phyloP scores from a whole-genome alignment of 2,797 vertebrate species.

The Brotula barbata region DNA sequence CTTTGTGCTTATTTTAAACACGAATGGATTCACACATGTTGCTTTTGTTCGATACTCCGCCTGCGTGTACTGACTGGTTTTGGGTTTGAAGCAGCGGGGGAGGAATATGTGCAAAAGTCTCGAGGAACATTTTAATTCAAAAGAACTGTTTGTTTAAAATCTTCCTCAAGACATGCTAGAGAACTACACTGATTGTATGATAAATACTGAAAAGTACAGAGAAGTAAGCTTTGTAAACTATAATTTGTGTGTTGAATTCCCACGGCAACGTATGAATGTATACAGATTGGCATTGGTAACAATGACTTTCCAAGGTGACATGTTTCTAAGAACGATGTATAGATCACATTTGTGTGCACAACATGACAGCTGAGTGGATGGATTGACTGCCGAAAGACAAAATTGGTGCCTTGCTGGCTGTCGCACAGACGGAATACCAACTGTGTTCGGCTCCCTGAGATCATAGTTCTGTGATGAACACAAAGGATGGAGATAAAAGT shows the following conservation, averaged over 20 bases:
- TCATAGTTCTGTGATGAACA: slow-evolving; percentile 58
- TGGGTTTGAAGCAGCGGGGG: slow-evolving; percentile 7
- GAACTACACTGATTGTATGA: neutral
- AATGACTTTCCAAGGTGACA: slow-evolving; percentile 51
- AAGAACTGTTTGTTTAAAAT: too few relatives aligned
- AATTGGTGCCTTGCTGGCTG: slow-evolving; percentile 68
- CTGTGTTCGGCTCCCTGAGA: slow-evolving; percentile 57
- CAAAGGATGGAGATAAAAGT: slow-evolving; percentile 47
- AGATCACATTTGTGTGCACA: slow-evolving; percentile 66
- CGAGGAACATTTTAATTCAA: too few relatives aligned
- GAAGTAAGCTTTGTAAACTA: slow-evolving; percentile 3
- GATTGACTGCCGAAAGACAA: slow-evolving; percentile 70
- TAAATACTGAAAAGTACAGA: neutral
- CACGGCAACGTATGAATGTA: neutral
- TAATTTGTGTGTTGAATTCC: slow-evolving; percentile 16
- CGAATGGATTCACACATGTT: slow-evolving; percentile 28
- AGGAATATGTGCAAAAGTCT: slow-evolving; percentile 3
- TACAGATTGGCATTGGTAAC: slow-evolving; percentile 7
- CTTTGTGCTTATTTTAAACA: slow-evolving; percentile 45
- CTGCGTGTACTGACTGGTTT: slow-evolving; percentile 13
- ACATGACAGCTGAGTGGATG: slow-evolving; percentile 70
- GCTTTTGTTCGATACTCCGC: neutral
- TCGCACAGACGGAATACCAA: slow-evolving; percentile 74
- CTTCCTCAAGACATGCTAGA: slow-evolving; percentile 5
- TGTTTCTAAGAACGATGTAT: slow-evolving; percentile 45